Percentiles rank a stretch among this genome's conserved stretches.
Conservation (phyloP, 2,113 vertebrate genomes). For the Corythoichthys haematopterus region DNA sequence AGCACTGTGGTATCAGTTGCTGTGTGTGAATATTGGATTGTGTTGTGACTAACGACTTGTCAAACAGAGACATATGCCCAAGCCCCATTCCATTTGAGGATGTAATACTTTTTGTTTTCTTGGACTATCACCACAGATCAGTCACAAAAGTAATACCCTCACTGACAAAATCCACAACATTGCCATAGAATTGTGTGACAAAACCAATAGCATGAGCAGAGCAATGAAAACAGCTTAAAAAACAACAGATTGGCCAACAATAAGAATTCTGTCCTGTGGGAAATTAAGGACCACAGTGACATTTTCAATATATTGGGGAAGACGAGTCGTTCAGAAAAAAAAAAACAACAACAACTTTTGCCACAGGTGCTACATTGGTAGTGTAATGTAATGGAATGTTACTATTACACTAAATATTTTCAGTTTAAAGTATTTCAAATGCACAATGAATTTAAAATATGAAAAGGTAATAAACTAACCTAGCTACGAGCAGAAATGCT, state of each 20-base stretch:
- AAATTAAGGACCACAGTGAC: slow-evolving; percentile 29
- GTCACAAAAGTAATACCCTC: slow-evolving; percentile 32
- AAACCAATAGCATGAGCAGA: slow-evolving; percentile 47
- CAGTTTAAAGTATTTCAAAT: too few relatives aligned
- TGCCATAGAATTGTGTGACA: slow-evolving; percentile 47
- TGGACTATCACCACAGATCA: slow-evolving; percentile 7
- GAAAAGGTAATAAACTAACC: too few relatives aligned
- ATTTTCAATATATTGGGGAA: slow-evolving; percentile 46
- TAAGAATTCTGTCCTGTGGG: slow-evolving; percentile 35
- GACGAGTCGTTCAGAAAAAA: slow-evolving; percentile 15
- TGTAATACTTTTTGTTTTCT: slow-evolving; percentile 16
- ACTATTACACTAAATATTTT: too few relatives aligned
- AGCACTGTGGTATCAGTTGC: slow-evolving; percentile 26
- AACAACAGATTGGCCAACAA: slow-evolving; percentile 62
- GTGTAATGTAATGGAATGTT: too few relatives aligned
- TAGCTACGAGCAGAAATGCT: too few relatives aligned
- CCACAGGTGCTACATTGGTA: too few relatives aligned
- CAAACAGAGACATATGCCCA: slow-evolving; percentile 20
- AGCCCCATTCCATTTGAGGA: slow-evolving; percentile 11
- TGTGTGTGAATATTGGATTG: slow-evolving; percentile 38
- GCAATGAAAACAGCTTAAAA: slow-evolving; percentile 33
- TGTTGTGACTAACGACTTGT: slow-evolving; percentile 44
- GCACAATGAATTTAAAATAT: too few relatives aligned
- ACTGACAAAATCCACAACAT: slow-evolving; percentile 19
- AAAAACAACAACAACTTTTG: too few relatives aligned